phyloP scores from a whole-genome alignment of 2,888 invertebrate species.

The Melanostoma scalare region DNA sequence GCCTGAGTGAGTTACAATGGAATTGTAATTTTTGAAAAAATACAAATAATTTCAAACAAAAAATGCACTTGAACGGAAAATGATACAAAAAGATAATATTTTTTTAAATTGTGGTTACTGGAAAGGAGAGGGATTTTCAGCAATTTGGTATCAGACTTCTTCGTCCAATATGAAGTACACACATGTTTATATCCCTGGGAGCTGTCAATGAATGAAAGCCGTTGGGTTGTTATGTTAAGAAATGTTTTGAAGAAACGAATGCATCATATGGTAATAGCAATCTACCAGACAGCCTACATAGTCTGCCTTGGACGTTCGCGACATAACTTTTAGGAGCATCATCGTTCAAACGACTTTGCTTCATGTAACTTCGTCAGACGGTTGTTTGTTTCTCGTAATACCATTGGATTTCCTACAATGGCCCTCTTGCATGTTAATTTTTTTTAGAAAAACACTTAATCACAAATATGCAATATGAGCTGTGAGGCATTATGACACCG shows the following conservation, averaged over 20 bases:
- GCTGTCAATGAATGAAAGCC: conserved; percentile 29
- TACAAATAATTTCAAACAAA: conserved; percentile 37
- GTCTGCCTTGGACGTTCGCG: too few relatives aligned
- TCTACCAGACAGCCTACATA: too few relatives aligned
- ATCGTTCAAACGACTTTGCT: too few relatives aligned
- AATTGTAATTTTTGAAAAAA: conserved; percentile 51
- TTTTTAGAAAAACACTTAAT: too few relatives aligned
- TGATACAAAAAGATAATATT: conserved; percentile 9
- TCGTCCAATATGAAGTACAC: conserved; percentile 28
- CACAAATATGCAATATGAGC: too few relatives aligned
- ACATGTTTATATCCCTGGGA: conserved; percentile 29
- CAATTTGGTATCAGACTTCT: conserved; percentile 16
- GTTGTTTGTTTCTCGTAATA: too few relatives aligned
- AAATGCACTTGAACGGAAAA: conserved; percentile 51
- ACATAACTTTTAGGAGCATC: too few relatives aligned
- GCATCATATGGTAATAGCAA: too few relatives aligned
- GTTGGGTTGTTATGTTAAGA: background rate
- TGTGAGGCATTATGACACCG: too few relatives aligned
- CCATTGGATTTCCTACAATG: too few relatives aligned
- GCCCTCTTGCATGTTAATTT: too few relatives aligned
- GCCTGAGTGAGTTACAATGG: conserved; percentile 50
- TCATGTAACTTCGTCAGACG: too few relatives aligned
- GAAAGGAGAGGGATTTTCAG: conserved; percentile 50
- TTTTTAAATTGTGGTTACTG: conserved; percentile 10
- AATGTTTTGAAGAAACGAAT: background rate